A percentile compares a stretch with the other conserved stretches of the same genome.
phyloP scores from a whole-genome alignment of 2,888 invertebrate species.

The Lithophane socia region DNA sequence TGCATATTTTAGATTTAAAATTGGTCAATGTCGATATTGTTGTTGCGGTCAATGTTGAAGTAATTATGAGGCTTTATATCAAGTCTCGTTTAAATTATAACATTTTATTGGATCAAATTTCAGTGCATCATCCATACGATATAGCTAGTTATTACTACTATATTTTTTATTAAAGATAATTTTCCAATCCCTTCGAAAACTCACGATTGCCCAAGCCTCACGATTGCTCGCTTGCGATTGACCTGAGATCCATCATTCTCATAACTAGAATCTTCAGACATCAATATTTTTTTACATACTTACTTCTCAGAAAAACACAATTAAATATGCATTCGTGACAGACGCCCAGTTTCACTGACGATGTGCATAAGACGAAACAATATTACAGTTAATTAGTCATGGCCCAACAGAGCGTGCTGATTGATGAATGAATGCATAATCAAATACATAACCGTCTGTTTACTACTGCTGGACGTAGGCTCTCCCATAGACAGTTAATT shows the following conservation, averaged over 20 bases:
- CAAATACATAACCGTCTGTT: conserved; percentile 42
- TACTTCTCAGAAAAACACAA: conserved; percentile 10
- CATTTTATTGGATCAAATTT: too few relatives aligned
- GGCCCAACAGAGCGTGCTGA: conserved; percentile 42
- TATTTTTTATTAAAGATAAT: too few relatives aligned
- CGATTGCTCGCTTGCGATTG: too few relatives aligned
- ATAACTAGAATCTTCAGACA: neutral
- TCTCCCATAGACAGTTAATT: conserved; percentile 18
- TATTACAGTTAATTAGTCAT: conserved; percentile 40
- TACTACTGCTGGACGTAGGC: conserved; percentile 17
- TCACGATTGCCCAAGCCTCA: neutral
- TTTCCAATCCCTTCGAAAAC: neutral
- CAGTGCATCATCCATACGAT: too few relatives aligned
- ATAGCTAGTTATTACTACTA: too few relatives aligned
- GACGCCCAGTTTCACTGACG: conserved; percentile 43
- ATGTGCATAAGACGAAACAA: conserved; percentile 31
- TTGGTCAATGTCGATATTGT: neutral
- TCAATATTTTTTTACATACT: neutral
- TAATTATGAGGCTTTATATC: neutral
- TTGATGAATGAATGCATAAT: conserved; percentile 59
- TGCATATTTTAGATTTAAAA: conserved; percentile 7
- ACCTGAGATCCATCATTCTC: neutral
- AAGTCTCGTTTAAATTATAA: too few relatives aligned
- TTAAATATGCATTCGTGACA: conserved; percentile 41
- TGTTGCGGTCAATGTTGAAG: neutral